Conservation (phyloP, 2,797 vertebrate species). For the Ambastaia sidthimunki region DNA sequence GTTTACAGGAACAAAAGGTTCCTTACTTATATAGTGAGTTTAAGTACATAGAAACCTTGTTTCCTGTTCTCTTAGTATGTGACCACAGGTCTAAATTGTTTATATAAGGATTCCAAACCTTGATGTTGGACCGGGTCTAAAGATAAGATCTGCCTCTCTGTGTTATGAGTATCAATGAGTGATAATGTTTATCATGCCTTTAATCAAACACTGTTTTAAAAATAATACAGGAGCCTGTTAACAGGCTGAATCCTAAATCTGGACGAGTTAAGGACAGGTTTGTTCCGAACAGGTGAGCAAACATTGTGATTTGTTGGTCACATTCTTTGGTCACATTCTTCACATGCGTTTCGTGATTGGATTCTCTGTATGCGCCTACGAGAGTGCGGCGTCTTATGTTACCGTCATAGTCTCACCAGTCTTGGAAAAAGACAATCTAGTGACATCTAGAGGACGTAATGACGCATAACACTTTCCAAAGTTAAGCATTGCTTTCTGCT, state of each 20-base stretch:
- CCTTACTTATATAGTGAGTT: no score
- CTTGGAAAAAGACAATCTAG: constrained; percentile 1
- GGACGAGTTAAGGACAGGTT: not conserved
- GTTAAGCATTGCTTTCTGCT: not conserved
- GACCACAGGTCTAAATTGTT: constrained; percentile 7
- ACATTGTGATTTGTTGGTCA: not conserved
- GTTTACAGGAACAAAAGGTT: no score
- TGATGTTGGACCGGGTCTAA: not conserved
- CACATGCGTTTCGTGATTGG: constrained; percentile 23
- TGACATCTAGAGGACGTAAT: constrained; percentile 54
- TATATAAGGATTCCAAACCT: not conserved
- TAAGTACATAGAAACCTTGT: no score
- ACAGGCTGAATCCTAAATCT: not conserved
- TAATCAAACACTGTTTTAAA: not conserved
- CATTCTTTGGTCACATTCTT: constrained; percentile 7
- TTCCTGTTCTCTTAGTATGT: no score
- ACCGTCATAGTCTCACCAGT: not conserved
- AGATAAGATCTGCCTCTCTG: not conserved
- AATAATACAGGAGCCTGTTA: not conserved
- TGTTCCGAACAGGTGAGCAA: not conserved
- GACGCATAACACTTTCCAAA: constrained; percentile 5
- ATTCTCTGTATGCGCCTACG: not conserved
- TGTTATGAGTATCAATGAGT: not conserved
- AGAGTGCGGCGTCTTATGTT: not conserved
- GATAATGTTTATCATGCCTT: not conserved